Evolutionary conservation across 2,797 vertebrate genomes (phyloP).

Genomic region (Benthosema pterotum): DNA sequence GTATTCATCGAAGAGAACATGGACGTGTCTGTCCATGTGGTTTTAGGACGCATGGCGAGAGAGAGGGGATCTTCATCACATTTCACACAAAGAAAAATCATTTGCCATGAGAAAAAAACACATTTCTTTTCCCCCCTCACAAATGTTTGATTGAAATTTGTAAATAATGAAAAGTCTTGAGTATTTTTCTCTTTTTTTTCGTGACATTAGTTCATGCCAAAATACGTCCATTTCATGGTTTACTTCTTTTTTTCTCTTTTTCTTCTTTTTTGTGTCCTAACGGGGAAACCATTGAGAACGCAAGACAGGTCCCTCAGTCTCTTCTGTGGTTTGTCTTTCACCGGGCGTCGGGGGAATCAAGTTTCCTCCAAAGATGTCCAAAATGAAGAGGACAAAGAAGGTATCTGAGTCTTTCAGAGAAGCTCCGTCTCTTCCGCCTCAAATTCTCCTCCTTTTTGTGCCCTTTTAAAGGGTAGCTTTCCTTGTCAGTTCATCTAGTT

Average conservation of each 20-base stretch:
- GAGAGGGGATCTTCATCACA: slow-evolving; percentile 74
- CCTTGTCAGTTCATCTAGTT: slow-evolving; percentile 70
- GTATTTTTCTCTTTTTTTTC: slow-evolving; percentile 34
- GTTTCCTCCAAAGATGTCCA: slow-evolving; percentile 60
- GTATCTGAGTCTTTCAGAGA: slow-evolving; percentile 48
- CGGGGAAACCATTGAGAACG: slow-evolving; percentile 49
- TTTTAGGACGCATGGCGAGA: slow-evolving; percentile 72
- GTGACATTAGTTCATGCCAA: slow-evolving; percentile 65
- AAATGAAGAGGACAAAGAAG: slow-evolving; percentile 46
- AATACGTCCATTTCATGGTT: slow-evolving; percentile 69
- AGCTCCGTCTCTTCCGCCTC: slow-evolving; percentile 30
- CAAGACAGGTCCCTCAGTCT: slow-evolving; percentile 40
- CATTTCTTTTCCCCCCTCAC: slow-evolving; percentile 44
- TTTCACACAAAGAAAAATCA: slow-evolving; percentile 77
- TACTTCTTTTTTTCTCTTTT: slow-evolving; percentile 16
- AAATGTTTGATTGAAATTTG: slow-evolving; percentile 49
- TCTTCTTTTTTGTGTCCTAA: slow-evolving; percentile 43
- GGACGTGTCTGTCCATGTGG: slow-evolving; percentile 32
- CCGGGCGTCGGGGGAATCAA: slow-evolving; percentile 46
- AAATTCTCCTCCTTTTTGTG: slow-evolving; percentile 48
- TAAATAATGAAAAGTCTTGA: slow-evolving; percentile 52
- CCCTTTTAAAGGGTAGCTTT: slow-evolving; percentile 88
- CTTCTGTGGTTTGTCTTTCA: slow-evolving; percentile 42
- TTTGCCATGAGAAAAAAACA: slow-evolving; percentile 58
- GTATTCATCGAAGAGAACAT: slow-evolving; percentile 49